A percentile compares a stretch with the other conserved stretches of the same genome.
Evolutionary conservation across 1,140 invertebrate genomes (phyloP).

Genomic region (Idris sp.): DNA sequence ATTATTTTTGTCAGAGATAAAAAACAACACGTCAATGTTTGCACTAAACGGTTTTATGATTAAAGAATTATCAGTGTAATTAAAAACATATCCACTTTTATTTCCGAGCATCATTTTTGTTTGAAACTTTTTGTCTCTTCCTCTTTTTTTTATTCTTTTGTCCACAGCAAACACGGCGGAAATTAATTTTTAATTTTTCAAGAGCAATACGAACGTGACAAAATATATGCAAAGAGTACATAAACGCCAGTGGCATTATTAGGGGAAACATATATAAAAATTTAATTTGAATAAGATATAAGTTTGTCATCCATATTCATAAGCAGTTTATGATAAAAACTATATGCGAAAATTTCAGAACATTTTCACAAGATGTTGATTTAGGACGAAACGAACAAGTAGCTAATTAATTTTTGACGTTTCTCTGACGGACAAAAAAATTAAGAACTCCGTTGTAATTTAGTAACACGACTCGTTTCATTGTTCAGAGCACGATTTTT

Average conservation of each 20-base stretch:
- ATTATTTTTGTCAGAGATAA: no score
- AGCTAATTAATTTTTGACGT: conserved; percentile 57
- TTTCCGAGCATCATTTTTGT: no score
- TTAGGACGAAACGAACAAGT: conserved; percentile 43
- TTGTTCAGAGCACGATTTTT: conserved; percentile 30
- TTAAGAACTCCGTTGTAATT: conserved; percentile 42
- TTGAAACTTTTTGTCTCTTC: no score
- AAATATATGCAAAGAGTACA: conserved; percentile 59
- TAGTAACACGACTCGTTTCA: conserved; percentile 20
- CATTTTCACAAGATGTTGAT: conserved; percentile 45
- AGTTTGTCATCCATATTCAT: conserved; percentile 58
- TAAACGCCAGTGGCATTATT: conserved; percentile 55
- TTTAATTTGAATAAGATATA: conserved; percentile 62
- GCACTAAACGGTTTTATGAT: no score
- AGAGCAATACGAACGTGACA: conserved; percentile 45
- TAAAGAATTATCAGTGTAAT: no score
- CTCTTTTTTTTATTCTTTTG: no score
- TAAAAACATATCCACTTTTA: no score
- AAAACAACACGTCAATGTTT: no score
- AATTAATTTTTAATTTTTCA: conserved; percentile 45
- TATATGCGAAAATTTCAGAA: conserved; percentile 37
- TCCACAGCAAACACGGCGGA: conserved; percentile 14
- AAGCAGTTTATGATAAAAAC: conserved; percentile 39
- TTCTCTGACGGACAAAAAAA: conserved; percentile 45
- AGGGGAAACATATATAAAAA: conserved; percentile 53